These are phyloP conservation scores for Lacanobia oleracea DNA, from an alignment of 2,888 invertebrate genomes.

Conservation along the genomic window DNA sequence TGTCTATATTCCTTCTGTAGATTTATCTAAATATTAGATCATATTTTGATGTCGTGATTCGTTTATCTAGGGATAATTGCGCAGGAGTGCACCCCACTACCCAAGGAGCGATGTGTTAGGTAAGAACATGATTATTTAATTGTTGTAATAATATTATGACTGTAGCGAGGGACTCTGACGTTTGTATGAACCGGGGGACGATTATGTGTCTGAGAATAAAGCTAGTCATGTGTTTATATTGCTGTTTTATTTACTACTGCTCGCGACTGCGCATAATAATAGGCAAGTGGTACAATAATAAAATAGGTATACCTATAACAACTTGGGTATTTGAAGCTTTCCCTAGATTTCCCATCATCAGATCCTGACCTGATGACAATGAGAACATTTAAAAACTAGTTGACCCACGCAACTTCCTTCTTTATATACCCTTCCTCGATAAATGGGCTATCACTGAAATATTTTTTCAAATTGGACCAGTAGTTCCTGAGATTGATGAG, in stretches of 20 bases:
- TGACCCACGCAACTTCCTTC: too few relatives aligned
- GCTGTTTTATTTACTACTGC: constrained; percentile 71
- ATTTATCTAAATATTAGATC: background rate
- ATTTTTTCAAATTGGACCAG: too few relatives aligned
- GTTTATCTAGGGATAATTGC: constrained; percentile 42
- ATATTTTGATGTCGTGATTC: constrained; percentile 24
- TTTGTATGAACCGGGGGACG: constrained; percentile 69
- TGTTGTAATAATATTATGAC: constrained; percentile 78
- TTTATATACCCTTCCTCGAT: too few relatives aligned
- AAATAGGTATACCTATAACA: too few relatives aligned
- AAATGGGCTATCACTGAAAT: too few relatives aligned
- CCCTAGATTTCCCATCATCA: too few relatives aligned
- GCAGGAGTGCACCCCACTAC: constrained; percentile 73
- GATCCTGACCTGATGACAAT: too few relatives aligned
- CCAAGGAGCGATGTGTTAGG: constrained; percentile 70
- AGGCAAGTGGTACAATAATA: too few relatives aligned
- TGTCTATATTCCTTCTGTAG: constrained; percentile 10
- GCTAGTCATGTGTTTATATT: constrained; percentile 89
- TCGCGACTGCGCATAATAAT: too few relatives aligned
- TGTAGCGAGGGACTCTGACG: constrained; percentile 69
- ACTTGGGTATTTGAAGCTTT: too few relatives aligned
- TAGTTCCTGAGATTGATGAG: too few relatives aligned
- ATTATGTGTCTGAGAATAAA: constrained; percentile 86
- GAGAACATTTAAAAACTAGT: too few relatives aligned
- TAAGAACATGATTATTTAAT: constrained; percentile 72